Conservation (phyloP, 2,888 invertebrate species). For the Drosophila mayaguana region DNA sequence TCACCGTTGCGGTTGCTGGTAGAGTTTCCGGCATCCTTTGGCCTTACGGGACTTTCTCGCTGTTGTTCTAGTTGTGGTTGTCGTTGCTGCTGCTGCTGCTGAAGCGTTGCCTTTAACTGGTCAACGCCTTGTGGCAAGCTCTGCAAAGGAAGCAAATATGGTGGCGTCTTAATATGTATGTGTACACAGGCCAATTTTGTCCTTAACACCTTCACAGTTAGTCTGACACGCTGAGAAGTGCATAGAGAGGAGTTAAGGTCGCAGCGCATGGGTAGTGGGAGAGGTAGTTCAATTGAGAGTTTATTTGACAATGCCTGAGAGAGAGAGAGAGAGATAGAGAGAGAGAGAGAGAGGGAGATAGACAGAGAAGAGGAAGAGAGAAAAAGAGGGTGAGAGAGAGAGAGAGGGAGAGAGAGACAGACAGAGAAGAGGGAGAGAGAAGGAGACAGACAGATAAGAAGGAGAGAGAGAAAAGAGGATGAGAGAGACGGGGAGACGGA, state of each 20-base stretch:
- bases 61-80: constrained; percentile 2
- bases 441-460: no score
- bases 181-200: not conserved
- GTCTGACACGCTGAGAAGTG: not conserved
- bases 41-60: not conserved
- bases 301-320: no score
- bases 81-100: constrained; percentile 1
- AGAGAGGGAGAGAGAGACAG: not conserved
- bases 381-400: no score
- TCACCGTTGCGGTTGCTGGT: constrained; percentile 74
- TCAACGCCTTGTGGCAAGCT: constrained; percentile 23
- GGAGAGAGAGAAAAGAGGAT: not conserved
- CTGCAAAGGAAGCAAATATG: constrained; percentile 24
- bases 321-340: not conserved
- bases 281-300: no score
- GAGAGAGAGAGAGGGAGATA: not conserved
- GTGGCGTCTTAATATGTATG: not conserved
- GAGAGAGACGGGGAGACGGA: not conserved
- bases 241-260: not conserved
- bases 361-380: no score
- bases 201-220: no score
- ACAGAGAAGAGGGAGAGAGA: not conserved
- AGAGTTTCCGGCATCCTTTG: constrained; percentile 75
- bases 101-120: not conserved
- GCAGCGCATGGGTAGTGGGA: no score